phyloP scores from a whole-genome alignment of 2,888 invertebrate species.

The Drosophila limbata region DNA sequence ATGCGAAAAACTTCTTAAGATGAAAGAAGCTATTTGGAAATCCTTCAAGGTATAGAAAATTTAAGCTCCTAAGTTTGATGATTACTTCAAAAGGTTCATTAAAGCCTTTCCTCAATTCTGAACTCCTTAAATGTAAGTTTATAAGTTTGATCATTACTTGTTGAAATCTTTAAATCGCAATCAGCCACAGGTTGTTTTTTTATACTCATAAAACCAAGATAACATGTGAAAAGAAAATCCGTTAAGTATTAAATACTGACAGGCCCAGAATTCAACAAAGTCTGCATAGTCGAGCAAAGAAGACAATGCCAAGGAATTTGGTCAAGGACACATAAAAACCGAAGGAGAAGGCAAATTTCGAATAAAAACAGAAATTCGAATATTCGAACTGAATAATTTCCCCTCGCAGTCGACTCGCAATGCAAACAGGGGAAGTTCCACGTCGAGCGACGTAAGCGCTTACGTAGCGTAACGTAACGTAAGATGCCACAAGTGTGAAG shows the following conservation, averaged over 20 bases:
- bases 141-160: no score
- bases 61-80: neutral
- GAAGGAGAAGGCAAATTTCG: conserved; percentile 23
- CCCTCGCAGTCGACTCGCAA: conserved; percentile 24
- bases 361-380: conserved; percentile 20
- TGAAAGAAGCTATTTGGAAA: neutral
- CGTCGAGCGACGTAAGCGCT: conserved; percentile 11
- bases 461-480: conserved; percentile 38
- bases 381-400: conserved; percentile 15
- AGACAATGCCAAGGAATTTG: conserved; percentile 61
- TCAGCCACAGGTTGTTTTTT: neutral
- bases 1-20: neutral
- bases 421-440: conserved; percentile 18
- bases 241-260: neutral
- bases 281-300: conserved; percentile 21
- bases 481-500: conserved; percentile 76
- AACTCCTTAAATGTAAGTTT: no score
- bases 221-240: neutral
- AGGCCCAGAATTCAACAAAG: conserved; percentile 13
- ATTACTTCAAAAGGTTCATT: neutral
- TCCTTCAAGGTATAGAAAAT: neutral
- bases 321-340: conserved; percentile 75
- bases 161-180: neutral
- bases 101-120: neutral
- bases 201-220: neutral